Evolutionary conservation across 2,797 vertebrate genomes (phyloP), one percentile per base, ranked within the genome.

Genomic region (Myripristis jacobus): DNA sequence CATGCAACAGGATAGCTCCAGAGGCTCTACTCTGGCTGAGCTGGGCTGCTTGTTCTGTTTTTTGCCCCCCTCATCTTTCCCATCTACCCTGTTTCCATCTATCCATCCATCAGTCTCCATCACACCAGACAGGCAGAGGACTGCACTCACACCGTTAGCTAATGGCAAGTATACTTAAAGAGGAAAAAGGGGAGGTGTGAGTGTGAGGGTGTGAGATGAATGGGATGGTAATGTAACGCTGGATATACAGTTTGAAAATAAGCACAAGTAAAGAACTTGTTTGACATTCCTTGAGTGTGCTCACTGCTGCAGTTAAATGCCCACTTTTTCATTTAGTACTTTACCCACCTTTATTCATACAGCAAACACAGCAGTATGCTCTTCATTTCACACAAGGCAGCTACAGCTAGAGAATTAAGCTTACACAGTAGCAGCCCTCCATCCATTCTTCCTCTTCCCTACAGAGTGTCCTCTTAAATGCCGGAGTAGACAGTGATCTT

Each of bases 61-160:
- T 11, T 57, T 19, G 71, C 43, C 47, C 38, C 60, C 43, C 47
- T 43, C 60, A 43, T 50, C 52, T 67, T 25, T 29, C 38, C 55
- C 12, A 54, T 63, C 73, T 59, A 5, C 75, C 31, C 24, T 75
- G 36, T 18, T 81, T 52, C 46, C n/a, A 47, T 74, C 61, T 65
- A 68, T 79, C 66, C 63, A 86, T 79, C 72, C 71, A 87, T 88
- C 88, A 73, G 71, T 86, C 60, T 63, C 74, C 61, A 86, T 86
- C 68, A 75, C 59, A 81, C 70, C 67, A 75, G 64, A 72, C 58
- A 70, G 36, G 76, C 76, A 72, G 31, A 38, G 48, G 72, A 67
- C 75, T 44, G 53, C 21, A 67, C 25, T 68, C 64, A 56, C 59
- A 46, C 58, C 44, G 61, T 82, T 74, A 84, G 59, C 73, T 64